These are phyloP conservation scores for Prionace glauca DNA, from an alignment of 2,797 vertebrate genomes.

Conservation along the genomic window DNA sequence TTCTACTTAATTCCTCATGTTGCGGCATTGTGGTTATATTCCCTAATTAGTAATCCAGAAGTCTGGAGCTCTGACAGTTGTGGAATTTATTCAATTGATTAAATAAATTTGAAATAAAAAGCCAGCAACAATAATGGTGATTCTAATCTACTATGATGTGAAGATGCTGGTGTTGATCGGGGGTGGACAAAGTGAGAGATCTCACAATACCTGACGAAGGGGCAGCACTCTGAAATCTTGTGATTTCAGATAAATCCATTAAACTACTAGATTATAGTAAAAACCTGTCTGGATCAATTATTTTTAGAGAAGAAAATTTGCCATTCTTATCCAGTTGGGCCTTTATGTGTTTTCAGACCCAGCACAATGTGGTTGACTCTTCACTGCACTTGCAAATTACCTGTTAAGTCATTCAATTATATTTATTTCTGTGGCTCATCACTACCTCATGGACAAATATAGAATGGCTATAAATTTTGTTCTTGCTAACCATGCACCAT, in stretches of 20 bases:
- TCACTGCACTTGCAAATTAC: too few relatives aligned
- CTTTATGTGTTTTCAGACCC: neutral
- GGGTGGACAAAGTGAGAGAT: too few relatives aligned
- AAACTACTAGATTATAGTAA: neutral
- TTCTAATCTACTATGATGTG: too few relatives aligned
- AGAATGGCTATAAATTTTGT: too few relatives aligned
- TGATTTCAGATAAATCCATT: too few relatives aligned
- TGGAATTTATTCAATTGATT: neutral
- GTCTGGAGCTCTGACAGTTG: neutral
- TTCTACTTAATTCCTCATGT: neutral
- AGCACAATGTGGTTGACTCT: neutral
- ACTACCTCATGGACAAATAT: too few relatives aligned
- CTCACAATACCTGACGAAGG: too few relatives aligned
- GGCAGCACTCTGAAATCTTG: too few relatives aligned
- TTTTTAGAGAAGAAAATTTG: neutral
- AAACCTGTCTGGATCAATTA: neutral
- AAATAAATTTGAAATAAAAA: neutral
- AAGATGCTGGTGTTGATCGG: too few relatives aligned
- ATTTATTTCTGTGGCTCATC: too few relatives aligned
- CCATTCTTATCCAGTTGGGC: neutral
- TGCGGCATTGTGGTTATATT: neutral
- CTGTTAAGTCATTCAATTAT: too few relatives aligned
- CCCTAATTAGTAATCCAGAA: neutral
- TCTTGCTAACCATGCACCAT: too few relatives aligned
- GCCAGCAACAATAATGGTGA: neutral